Evolutionary conservation across 2,113 vertebrate genomes (phyloP).

Genomic region (Cyprinodon brontotheroides): DNA sequence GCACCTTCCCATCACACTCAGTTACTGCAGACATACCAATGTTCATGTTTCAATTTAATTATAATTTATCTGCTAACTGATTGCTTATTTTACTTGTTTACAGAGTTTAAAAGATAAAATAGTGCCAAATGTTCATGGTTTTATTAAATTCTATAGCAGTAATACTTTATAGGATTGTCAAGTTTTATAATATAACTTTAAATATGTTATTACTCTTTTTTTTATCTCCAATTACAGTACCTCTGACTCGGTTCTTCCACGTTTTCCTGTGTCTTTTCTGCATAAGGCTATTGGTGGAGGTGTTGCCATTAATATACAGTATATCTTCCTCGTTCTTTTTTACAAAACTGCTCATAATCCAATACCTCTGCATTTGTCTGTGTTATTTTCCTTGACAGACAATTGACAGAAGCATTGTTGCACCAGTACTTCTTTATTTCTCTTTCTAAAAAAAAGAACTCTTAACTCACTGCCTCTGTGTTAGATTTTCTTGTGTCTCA

Average conservation of each 20-base stretch:
- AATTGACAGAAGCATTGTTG: too few relatives aligned
- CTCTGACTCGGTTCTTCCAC: background rate
- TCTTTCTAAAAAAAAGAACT: background rate
- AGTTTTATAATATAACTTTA: background rate
- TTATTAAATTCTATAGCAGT: background rate
- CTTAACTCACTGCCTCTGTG: background rate
- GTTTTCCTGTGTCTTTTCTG: background rate
- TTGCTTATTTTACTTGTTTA: conserved; percentile 23
- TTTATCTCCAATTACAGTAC: background rate
- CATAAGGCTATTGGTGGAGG: background rate
- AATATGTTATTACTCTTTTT: background rate
- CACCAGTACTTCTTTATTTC: background rate
- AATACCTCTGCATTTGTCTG: too few relatives aligned
- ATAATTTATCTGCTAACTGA: conserved; percentile 34
- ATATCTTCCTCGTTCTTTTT: background rate
- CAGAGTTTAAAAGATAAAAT: conserved; percentile 23
- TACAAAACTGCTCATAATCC: too few relatives aligned
- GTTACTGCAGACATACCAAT: background rate
- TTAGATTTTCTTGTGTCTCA: background rate
- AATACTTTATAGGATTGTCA: too few relatives aligned
- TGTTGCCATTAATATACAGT: background rate
- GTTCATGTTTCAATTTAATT: conserved; percentile 21
- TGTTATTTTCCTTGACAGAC: too few relatives aligned
- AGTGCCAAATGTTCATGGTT: conserved; percentile 14
- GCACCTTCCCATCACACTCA: background rate